phyloP scores from a whole-genome alignment of 2,888 invertebrate species.

The Ophonus ardosiacus region DNA sequence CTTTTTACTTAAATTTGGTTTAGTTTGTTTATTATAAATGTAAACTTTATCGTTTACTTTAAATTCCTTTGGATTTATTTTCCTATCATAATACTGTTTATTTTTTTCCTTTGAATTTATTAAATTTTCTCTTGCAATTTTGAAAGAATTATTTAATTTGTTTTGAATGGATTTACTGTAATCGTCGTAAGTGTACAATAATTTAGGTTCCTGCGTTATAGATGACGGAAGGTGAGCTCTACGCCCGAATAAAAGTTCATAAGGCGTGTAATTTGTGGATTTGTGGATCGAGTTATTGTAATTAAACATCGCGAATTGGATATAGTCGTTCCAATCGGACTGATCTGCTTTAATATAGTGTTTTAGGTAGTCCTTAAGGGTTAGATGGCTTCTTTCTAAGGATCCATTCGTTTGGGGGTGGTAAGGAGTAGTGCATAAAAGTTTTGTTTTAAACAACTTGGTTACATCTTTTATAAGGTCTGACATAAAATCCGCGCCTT shows the following conservation, averaged over 20 bases:
- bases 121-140: constrained; percentile 68
- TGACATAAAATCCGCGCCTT: constrained; percentile 17
- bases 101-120: constrained; percentile 66
- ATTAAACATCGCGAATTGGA: constrained; percentile 69
- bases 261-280: constrained; percentile 69
- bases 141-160: constrained; percentile 66
- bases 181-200: constrained; percentile 69
- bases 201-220: constrained; percentile 66
- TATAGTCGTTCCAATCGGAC: constrained; percentile 70
- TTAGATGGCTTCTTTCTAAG: constrained; percentile 70
- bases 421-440: constrained; percentile 65
- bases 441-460: background rate
- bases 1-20: constrained; percentile 53
- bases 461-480: background rate
- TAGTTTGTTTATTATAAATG: constrained; percentile 56
- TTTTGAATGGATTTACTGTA: constrained; percentile 66
- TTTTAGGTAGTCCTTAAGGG: constrained; percentile 69
- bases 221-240: constrained; percentile 65
- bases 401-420: constrained; percentile 70
- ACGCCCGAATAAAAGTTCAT: constrained; percentile 69
- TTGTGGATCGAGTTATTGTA: constrained; percentile 69
- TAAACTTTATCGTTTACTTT: constrained; percentile 66
- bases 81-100: constrained; percentile 67
- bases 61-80: constrained; percentile 63
- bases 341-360: constrained; percentile 69